A percentile compares a stretch with the other conserved stretches of the same genome.
Evolutionary conservation across 2,888 invertebrate species (phyloP).

Genomic region (Spilosoma lubricipeda): DNA sequence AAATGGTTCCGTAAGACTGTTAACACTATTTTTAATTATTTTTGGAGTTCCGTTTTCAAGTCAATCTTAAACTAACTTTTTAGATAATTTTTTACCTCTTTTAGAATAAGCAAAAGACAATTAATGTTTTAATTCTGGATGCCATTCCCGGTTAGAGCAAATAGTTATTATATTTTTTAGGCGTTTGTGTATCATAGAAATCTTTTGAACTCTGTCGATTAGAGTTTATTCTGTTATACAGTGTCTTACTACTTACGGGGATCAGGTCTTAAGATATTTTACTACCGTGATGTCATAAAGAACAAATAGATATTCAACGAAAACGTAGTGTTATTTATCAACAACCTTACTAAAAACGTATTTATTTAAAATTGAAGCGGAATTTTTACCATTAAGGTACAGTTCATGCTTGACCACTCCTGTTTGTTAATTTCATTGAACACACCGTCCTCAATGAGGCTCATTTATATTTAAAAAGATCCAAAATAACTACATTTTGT

Average conservation of each 20-base stretch:
- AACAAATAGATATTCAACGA: too few species aligned
- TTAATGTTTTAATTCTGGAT: neutral
- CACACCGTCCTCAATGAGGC: conserved; percentile 82
- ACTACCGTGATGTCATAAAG: too few species aligned
- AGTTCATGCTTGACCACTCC: conserved; percentile 36
- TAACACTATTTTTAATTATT: conserved; percentile 80
- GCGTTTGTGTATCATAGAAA: too few species aligned
- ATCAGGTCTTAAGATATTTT: too few species aligned
- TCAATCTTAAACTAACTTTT: neutral
- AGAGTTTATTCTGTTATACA: too few species aligned
- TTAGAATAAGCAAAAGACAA: neutral
- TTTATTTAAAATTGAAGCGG: neutral
- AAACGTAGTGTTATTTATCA: too few species aligned
- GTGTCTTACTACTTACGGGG: too few species aligned
- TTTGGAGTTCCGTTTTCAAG: conserved; percentile 2
- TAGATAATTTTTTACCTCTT: neutral
- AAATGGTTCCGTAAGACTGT: conserved; percentile 76
- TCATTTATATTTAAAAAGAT: conserved; percentile 76
- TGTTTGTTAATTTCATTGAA: conserved; percentile 78
- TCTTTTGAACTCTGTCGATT: neutral
- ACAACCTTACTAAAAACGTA: neutral
- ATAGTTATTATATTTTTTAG: too few species aligned
- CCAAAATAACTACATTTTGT: conserved; percentile 78
- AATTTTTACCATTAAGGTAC: neutral
- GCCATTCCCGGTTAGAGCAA: too few species aligned